Percentiles rank a stretch among this genome's conserved stretches.
Conservation (phyloP, 2,113 vertebrate species). For the Oreochromis niloticus region DNA sequence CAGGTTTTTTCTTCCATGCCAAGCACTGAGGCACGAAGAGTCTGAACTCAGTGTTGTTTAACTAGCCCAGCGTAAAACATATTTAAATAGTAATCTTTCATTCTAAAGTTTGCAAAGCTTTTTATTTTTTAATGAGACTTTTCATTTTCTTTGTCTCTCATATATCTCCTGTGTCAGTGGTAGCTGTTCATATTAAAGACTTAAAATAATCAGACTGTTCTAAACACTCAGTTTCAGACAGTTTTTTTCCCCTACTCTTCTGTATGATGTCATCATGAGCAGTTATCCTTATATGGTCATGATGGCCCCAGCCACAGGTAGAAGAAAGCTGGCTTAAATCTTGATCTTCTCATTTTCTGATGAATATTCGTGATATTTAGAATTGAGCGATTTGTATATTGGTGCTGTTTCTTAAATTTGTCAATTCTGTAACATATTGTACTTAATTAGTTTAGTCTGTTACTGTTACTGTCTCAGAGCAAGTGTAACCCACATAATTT, state of each 20-base stretch:
- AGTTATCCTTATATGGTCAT: not conserved
- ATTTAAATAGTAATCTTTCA: not conserved
- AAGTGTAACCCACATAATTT: accelerated
- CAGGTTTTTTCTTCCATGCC: not conserved
- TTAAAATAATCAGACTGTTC: not conserved
- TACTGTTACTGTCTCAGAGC: not conserved
- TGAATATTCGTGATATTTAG: not conserved
- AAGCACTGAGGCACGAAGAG: not conserved
- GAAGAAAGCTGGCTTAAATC: not conserved
- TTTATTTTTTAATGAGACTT: not conserved
- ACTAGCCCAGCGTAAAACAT: accelerated
- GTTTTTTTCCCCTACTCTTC: not conserved
- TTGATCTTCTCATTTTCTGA: not conserved
- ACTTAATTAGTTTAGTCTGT: not conserved
- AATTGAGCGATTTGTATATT: not conserved
- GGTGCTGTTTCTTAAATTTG: not conserved
- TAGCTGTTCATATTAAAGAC: not conserved
- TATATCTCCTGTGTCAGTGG: not conserved
- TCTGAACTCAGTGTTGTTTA: not conserved
- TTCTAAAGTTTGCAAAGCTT: not conserved
- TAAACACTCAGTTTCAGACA: not conserved
- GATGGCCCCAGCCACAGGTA: not conserved
- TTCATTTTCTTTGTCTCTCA: accelerated
- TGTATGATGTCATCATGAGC: not conserved
- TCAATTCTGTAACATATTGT: not conserved